These are phyloP conservation scores for Mesitornis unicolor DNA, from an alignment of 2,113 vertebrate species.

Conservation along the genomic window DNA sequence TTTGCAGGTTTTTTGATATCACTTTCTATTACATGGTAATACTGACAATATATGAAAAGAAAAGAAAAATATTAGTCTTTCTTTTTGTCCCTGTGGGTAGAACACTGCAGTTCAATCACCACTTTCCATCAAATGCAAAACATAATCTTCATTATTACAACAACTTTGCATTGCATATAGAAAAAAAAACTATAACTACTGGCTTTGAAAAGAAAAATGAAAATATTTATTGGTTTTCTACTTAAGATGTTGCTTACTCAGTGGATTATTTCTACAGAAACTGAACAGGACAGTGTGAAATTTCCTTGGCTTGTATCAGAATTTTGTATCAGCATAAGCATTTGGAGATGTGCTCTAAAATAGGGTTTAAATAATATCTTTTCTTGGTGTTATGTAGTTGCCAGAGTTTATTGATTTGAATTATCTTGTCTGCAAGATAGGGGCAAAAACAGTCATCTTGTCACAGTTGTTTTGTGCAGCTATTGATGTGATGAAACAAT, in stretches of 20 bases:
- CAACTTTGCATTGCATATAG: background rate
- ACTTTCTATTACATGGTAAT: constrained; percentile 5
- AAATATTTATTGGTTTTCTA: background rate
- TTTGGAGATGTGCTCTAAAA: constrained; percentile 8
- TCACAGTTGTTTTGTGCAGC: constrained; percentile 65
- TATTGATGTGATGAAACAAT: constrained; percentile 65
- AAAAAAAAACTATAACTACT: background rate
- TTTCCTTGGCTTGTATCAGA: background rate
- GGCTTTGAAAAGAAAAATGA: background rate
- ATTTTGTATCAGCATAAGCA: background rate
- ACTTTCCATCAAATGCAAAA: background rate
- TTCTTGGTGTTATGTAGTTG: background rate
- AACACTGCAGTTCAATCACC: background rate
- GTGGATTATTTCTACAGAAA: background rate
- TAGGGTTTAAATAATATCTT: background rate
- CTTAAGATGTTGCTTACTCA: background rate
- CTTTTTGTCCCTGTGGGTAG: background rate
- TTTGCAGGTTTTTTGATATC: constrained; percentile 15
- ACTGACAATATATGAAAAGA: background rate
- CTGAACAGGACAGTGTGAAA: background rate
- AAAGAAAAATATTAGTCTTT: constrained; percentile 4
- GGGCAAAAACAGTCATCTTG: background rate
- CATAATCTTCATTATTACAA: background rate
- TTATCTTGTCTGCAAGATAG: constrained; percentile 24
- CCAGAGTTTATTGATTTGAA: constrained; percentile 53